phyloP scores from a whole-genome alignment of 1,140 invertebrate genomes.

The Drosophila ercepeae region DNA sequence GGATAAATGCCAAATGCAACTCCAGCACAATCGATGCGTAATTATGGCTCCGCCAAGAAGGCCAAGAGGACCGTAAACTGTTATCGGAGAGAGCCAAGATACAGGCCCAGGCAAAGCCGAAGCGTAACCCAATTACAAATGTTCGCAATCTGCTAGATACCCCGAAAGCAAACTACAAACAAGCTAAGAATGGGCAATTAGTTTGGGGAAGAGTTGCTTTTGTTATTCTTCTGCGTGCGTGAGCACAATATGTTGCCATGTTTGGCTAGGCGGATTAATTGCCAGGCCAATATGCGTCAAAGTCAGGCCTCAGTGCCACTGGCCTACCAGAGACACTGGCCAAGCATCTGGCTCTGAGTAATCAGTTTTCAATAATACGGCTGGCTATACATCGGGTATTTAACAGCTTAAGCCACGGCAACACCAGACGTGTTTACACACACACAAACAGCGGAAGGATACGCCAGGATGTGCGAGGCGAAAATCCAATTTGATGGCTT shows the following conservation, averaged over 20 bases:
- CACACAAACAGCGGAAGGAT: no score
- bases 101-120: slow-evolving; percentile 42
- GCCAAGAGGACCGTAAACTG: slow-evolving; percentile 46
- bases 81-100: slow-evolving; percentile 24
- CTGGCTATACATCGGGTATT: slow-evolving; percentile 15
- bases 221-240: slow-evolving; percentile 62
- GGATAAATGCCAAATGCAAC: slow-evolving; percentile 66
- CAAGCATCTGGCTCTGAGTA: slow-evolving; percentile 10
- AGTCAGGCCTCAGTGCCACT: slow-evolving; percentile 39
- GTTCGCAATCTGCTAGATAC: background rate
- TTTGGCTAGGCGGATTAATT: slow-evolving; percentile 69
- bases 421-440: slow-evolving; percentile 30
- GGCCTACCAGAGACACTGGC: slow-evolving; percentile 8
- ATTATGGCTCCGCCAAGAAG: slow-evolving; percentile 55
- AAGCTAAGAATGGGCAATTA: slow-evolving; percentile 36
- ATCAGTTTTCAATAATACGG: slow-evolving; percentile 70
- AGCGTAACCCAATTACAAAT: slow-evolving; percentile 33
- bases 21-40: slow-evolving; percentile 62
- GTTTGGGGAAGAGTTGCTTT: slow-evolving; percentile 25
- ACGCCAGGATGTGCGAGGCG: background rate
- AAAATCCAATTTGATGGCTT: slow-evolving; percentile 61
- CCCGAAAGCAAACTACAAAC: slow-evolving; percentile 7
- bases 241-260: slow-evolving; percentile 60
- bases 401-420: slow-evolving; percentile 29
- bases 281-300: slow-evolving; percentile 68